Evolutionary conservation across 2,888 invertebrate genomes (phyloP), one percentile per base, ranked within the genome.

Genomic region (Aleiodes leptofemur): DNA sequence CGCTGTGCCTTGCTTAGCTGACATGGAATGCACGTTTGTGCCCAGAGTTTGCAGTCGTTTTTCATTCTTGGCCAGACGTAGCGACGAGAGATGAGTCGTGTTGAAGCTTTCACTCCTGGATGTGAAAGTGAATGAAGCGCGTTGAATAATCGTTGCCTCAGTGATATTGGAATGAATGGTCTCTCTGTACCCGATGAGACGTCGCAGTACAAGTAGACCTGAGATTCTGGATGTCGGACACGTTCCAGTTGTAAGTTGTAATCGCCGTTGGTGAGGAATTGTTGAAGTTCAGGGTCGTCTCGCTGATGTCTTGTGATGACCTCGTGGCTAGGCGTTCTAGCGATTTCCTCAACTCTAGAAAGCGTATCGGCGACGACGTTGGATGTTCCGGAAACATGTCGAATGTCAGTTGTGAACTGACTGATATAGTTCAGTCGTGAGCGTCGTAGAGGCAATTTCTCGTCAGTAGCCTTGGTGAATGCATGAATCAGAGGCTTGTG

Each of bases 401-500:
- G n/a, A 6, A 31, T 57, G 29, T 57, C 57, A 7, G 29, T 57
- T 23, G 31, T 57, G 16, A 57, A 57, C 16, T 57, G 57, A 9
- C 57, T 16, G n/a, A 57, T 57, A 7, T 14, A 57, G 16, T 57
- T 16, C 29, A 57, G 57, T 6, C 31, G 23, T 29, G 14, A 6
- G 3, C n/a, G 6, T 13, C 16, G 53, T 16, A n/a, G 16, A 14
- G 53, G 59, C 8, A 31, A n/a, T 31, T 23, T 31, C 6, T 34
- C 11, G 23, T 59, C 59, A 3, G 34, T 11, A 2, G 9, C n/a
- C n/a, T 59, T 74, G 8, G 31, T 9, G 34, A 76, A 76, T 0
- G 76, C 70, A 66, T 57, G 71, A 2, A 43, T 59, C 16, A 77
- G n/a, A 5, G 73, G 76, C 31, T 74, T 72, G 38, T 71, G 77